A percentile compares a stretch with the other conserved stretches of the same genome.
Conservation (phyloP, 2,888 invertebrate genomes). For the Mystacides longicornis region DNA sequence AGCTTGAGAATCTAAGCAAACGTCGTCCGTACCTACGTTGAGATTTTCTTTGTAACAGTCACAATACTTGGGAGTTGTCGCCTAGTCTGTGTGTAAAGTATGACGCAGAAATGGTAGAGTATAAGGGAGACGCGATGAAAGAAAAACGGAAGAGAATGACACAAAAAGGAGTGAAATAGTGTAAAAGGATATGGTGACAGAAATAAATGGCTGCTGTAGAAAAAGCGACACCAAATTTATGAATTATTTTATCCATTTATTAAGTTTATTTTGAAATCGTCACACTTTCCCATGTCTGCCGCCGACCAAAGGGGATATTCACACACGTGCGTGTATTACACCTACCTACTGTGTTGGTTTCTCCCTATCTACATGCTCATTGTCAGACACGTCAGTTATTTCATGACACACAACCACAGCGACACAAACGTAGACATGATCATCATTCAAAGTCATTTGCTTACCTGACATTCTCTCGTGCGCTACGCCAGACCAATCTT, state of each 20-base stretch:
- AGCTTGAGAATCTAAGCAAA: no score
- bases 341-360: no score
- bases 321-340: background rate
- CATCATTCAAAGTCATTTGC: no score
- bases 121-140: background rate
- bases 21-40: no score
- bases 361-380: no score
- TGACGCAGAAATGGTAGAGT: background rate
- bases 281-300: no score
- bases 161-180: slow-evolving; percentile 2
- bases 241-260: slow-evolving; percentile 2
- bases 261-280: background rate
- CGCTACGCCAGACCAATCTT: no score
- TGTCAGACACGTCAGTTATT: no score
- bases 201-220: slow-evolving; percentile 2
- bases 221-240: slow-evolving; percentile 2
- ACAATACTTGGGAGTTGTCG: background rate
- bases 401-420: no score
- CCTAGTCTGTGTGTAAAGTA: background rate
- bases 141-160: slow-evolving; percentile 1
- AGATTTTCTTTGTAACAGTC: background rate
- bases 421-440: no score
- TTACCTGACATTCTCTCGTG: no score
- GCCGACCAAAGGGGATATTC: background rate
- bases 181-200: slow-evolving; percentile 1